Base-by-base conservation (phyloP, 2,888 invertebrate genomes). In the Nipponacmea schrenckii region DNA sequence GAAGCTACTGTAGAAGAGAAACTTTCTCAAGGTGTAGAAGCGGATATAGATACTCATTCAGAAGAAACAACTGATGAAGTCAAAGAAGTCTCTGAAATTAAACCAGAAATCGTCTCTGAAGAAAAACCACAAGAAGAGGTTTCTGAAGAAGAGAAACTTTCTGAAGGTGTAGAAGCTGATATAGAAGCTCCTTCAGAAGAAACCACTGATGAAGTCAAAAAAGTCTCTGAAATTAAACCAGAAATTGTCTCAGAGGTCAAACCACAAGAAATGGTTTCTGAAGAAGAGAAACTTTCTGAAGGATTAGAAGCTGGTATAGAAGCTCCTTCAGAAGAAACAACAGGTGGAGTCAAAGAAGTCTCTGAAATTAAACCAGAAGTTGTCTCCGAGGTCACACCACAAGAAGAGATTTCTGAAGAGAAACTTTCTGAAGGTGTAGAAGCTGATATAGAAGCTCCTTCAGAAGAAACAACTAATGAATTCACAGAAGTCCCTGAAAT, bases 271-370 rank as follows among this genome's bases (percentile, higher is more conserved):
- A 71, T 62, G 24, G 70, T 50, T 48, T n/a, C 64, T 50, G 62
- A 66, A 26, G 65, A 63, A 26, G 67, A 67, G 64, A 46, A 17
- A 67, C 62, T 62, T 44, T 27, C 26, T 26, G 65, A 71, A 64
- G 70, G 67, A 50, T 27, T 48, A 7, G 68, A 65, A 67, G 50
- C 64, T 1, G 66, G n/a, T n/a, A 24, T 31, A 4, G 31, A 31
- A 31, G 31, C 31, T 31, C 31, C 24, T 5, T 68, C 67, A 20
- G 24, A 17, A 7, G 68, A 68, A 56, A 56, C 20, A 27, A 27
- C 27, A 39, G 81, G 86, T 64, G 81, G 83, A 44, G 84, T 83
- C 0, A 87, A 27, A 65, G 62, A 65, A 20, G 44, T 70, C 48
- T 15, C 72, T 56, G 68, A 73, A 48, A 48, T 67, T 15, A 56